phyloP scores from a whole-genome alignment of 2,888 invertebrate species.

The Cylloceria caligata region DNA sequence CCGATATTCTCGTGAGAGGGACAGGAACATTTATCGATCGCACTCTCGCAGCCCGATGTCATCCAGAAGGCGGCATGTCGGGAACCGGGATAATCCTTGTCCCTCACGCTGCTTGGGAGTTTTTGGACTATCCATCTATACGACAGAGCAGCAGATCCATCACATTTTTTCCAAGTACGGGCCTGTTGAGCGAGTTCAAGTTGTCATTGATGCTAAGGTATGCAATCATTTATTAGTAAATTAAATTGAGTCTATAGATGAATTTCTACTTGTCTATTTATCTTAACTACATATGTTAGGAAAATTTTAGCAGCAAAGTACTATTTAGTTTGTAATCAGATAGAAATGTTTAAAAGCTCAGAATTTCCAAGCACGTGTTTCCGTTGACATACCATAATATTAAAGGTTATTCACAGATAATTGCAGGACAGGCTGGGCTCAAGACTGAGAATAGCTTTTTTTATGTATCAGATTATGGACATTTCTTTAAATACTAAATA shows the following conservation, averaged over 20 bases:
- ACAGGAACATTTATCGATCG: constrained; percentile 87
- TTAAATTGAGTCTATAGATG: neutral
- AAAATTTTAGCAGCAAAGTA: neutral
- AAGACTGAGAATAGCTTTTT: no score
- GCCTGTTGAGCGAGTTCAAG: constrained; percentile 95
- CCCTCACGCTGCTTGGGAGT: constrained; percentile 96
- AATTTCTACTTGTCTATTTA: neutral
- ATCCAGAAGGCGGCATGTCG: constrained; percentile 91
- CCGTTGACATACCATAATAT: no score
- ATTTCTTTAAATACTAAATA: no score
- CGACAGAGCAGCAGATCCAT: constrained; percentile 95
- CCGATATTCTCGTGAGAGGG: constrained; percentile 87
- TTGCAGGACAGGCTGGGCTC: no score
- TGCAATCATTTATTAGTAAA: constrained; percentile 64
- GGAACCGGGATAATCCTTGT: constrained; percentile 94
- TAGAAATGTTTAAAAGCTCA: no score
- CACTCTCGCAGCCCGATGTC: constrained; percentile 94
- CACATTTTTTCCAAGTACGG: constrained; percentile 97
- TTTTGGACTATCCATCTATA: constrained; percentile 97
- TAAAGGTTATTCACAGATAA: no score
- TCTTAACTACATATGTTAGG: neutral
- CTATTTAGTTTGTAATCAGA: neutral
- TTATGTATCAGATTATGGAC: no score
- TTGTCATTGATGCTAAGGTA: constrained; percentile 98
- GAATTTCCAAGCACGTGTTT: no score